Evolutionary conservation across 1,140 invertebrate species (phyloP).

Genomic region (Eufriesea mexicana): DNA sequence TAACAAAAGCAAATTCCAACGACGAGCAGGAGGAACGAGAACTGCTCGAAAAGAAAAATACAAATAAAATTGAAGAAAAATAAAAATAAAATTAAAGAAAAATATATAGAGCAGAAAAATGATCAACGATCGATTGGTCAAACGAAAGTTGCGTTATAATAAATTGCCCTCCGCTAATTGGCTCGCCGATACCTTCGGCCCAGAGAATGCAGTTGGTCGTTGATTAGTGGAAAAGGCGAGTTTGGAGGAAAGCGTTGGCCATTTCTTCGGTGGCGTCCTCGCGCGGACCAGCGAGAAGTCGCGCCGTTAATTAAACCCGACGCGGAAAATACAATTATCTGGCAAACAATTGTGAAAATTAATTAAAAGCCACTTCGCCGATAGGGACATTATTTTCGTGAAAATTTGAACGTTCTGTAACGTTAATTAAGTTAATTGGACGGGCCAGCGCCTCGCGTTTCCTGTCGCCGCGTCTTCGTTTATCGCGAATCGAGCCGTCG

Average conservation of each 20-base stretch:
- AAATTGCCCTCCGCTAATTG: slow-evolving; percentile 11
- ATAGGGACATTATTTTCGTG: slow-evolving; percentile 19
- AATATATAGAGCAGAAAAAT: not conserved
- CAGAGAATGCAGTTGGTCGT: not conserved
- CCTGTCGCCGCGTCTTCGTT: slow-evolving; percentile 14
- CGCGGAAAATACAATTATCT: slow-evolving; percentile 39
- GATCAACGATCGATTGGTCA: not conserved
- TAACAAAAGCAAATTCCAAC: too few relatives aligned
- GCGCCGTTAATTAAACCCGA: slow-evolving; percentile 16
- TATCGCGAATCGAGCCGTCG: not conserved
- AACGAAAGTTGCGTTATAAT: not conserved
- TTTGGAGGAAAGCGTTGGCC: slow-evolving; percentile 1
- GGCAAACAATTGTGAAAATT: slow-evolving; percentile 29
- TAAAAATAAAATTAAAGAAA: too few relatives aligned
- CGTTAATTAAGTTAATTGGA: slow-evolving; percentile 44
- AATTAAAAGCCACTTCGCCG: slow-evolving; percentile 22
- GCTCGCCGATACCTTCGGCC: not conserved
- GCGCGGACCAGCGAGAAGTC: not conserved
- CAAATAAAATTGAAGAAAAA: too few relatives aligned
- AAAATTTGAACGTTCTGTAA: slow-evolving; percentile 31
- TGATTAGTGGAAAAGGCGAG: not conserved
- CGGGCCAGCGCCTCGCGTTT: not conserved
- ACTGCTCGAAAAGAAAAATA: too few relatives aligned
- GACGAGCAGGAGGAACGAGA: too few relatives aligned
- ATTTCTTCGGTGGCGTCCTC: not conserved